Evolutionary conservation across 2,797 vertebrate species (phyloP), one percentile per base, ranked within the genome.

Genomic region (Clarias fuscus): DNA sequence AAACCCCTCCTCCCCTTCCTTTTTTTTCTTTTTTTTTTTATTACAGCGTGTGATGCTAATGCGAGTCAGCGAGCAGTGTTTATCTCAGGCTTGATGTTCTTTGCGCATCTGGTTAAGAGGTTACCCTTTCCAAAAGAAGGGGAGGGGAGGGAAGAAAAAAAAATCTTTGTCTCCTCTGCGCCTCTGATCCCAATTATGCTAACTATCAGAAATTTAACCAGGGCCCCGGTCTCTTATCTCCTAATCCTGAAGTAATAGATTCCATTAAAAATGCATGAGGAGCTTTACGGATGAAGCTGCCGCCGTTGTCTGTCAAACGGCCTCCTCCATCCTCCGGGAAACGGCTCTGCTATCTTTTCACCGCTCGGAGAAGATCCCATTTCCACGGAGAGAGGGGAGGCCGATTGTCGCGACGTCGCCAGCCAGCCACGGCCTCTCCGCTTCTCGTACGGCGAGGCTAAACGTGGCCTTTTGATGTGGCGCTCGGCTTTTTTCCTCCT

Each of bases 161-260:
- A 92, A 93, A 93, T 93, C 90, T 92, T 87, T 92, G 91, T 93
- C 89, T 92, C 91, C 90, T 92, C 84, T 92, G 82, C 71, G 85
- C 90, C 90, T 93, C 92, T 94, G 93, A 94, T 95, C 93, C 92
- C 94, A 96, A 95, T 95, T 95, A 95, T 95, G 94, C 94, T 94
- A 94, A 94, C 93, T 94, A 93, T 95, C 95, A 94, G 93, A 95
- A 94, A 94, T 95, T 94, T 94, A 95, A 95, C 93, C 93, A 95
- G 94, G 93, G 91, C 89, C 92, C 80, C 43, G 84, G 89, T 90
- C 92, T 94, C 93, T 95, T 95, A 95, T 95, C 93, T 89, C 92
- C 94, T 95, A 95, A 96, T 96, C 95, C 95, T 93, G 93, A 94
- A 95, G 95, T 95, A 96, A 96, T 96, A 95, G 94, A 96, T 95